Conservation (phyloP, 1,140 invertebrate species). For the Metaphire vulgaris region DNA sequence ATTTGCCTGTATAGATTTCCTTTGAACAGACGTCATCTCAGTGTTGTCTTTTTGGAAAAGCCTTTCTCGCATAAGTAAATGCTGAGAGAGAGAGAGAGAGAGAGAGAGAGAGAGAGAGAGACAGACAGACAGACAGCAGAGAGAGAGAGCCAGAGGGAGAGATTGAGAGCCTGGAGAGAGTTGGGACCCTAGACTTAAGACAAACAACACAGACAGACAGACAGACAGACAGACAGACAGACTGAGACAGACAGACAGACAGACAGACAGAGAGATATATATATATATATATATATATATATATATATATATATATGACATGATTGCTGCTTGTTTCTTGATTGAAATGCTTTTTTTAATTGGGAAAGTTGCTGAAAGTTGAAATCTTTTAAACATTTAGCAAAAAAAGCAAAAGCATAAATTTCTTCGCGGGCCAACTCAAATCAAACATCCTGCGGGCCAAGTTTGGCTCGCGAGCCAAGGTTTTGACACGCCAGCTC, state of each 20-base stretch:
- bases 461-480: too few species aligned
- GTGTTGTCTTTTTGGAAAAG: too few species aligned
- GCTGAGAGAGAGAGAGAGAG: background rate
- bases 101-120: background rate
- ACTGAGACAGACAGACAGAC: background rate
- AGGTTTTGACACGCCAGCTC: too few species aligned
- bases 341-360: background rate
- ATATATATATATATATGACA: background rate
- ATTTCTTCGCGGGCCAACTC: background rate
- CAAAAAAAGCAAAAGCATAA: background rate
- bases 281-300: background rate
- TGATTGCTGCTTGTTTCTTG: too few species aligned
- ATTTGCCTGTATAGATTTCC: too few species aligned
- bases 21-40: too few species aligned
- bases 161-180: too few species aligned
- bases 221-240: conserved; percentile 1
- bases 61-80: background rate
- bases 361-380: background rate
- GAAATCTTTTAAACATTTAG: background rate
- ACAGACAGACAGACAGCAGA: background rate
- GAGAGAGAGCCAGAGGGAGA: background rate
- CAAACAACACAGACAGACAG: background rate
- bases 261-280: background rate
- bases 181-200: too few species aligned
- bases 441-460: background rate